Evolutionary conservation across 2,797 vertebrate species (phyloP).

Genomic region (Thunnus albacares): DNA sequence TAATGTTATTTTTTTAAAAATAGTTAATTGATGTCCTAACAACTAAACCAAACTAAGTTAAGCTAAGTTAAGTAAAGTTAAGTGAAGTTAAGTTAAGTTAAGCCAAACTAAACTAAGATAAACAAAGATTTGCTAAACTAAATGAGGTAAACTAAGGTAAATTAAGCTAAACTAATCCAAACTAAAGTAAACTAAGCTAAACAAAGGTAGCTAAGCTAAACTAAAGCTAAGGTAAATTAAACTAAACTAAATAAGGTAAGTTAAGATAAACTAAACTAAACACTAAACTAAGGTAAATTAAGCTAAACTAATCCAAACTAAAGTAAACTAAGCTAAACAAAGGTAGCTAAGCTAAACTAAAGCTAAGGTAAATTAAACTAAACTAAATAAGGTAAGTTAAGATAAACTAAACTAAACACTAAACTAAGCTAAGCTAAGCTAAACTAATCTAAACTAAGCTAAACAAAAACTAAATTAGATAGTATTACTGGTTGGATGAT

Average conservation of each 20-base stretch:
- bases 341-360: too few relatives aligned
- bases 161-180: neutral
- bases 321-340: neutral
- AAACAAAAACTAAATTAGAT: neutral
- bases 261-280: neutral
- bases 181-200: neutral
- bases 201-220: too few relatives aligned
- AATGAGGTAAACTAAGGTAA: neutral
- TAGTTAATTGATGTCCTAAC: neutral
- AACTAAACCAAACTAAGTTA: neutral
- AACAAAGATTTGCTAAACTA: too few relatives aligned
- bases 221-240: too few relatives aligned
- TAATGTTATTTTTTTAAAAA: neutral
- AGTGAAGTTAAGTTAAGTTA: too few relatives aligned
- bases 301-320: neutral
- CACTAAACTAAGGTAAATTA: neutral
- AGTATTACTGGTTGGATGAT: too few relatives aligned
- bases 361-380: too few relatives aligned
- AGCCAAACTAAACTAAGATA: too few relatives aligned
- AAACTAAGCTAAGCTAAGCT: neutral
- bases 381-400: neutral
- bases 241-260: too few relatives aligned
- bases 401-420: neutral
- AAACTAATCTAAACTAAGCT: neutral
- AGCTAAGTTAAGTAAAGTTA: too few relatives aligned